Evolutionary conservation across 2,113 vertebrate species (phyloP), one percentile per base, ranked within the genome.

Genomic region (Candoia aspera): DNA sequence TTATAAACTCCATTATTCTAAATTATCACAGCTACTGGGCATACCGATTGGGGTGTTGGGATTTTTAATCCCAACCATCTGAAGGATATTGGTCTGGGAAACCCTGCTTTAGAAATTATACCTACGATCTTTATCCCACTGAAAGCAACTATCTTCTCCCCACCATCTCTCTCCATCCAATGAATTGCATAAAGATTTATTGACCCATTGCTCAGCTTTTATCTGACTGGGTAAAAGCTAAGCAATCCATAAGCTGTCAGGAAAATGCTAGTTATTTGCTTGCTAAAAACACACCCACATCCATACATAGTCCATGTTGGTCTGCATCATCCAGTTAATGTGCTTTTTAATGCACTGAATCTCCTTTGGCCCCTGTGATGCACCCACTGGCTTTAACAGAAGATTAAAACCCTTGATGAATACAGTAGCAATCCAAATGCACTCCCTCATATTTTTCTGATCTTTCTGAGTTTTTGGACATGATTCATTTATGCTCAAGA

Each of bases 381-480:
- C 57, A 49, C 88, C 68, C 86, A 46, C 12, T 83, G 60, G n/a
- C 6, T 91, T 94, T 2, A 54, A 3, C 8, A 92, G 84, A 54
- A 94, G 59, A 92, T 91, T 92, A 53, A 89, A 95, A 49, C 23
- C 49, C 33, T 84, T 64, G 64, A 58, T 87, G 86, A 93, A 24
- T 86, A 84, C 46, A 0, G 0, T 1, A 13, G 54, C 89, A 88
- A 93, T 64, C 54, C 73, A 8, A 60, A 3, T 94, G 90, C 93
- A 53, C 0, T 64, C 87, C 90, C 91, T 92, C 8, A 5, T 1
- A 68, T 79, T 53, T 59, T 91, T n/a, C 79, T 93, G 90, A 91
- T 84, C 49, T 93, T 88, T 53, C 94, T 90, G 89, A 42, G 87
- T 91, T 93, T 92, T 42, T 6, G 4, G 90, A 46, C 84, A 58